Percentiles rank a stretch among this genome's conserved stretches.
These are phyloP conservation scores for Saguinus midas DNA, from an alignment of 2,113 vertebrate species.

Conservation along the genomic window DNA sequence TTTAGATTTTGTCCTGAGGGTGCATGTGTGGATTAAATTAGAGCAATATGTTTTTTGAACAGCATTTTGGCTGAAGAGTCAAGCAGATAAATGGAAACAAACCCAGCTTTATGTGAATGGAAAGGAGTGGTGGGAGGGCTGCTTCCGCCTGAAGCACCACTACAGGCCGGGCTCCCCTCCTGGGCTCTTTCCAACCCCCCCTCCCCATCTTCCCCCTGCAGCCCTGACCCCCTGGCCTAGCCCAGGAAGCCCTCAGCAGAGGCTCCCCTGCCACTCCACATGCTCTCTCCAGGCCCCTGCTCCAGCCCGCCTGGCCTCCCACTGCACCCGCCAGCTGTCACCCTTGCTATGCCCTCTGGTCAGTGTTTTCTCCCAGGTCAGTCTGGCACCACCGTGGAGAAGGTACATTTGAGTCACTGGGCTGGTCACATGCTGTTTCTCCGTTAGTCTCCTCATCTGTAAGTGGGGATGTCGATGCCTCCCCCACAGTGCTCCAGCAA, in stretches of 20 bases:
- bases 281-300: not conserved
- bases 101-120: conserved; percentile 72
- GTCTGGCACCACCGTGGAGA: not conserved
- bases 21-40: conserved; percentile 72
- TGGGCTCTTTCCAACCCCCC: not conserved
- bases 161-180: not conserved
- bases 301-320: not conserved
- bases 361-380: not conserved
- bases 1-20: not conserved
- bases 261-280: not conserved
- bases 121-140: not conserved
- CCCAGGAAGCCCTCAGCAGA: not conserved
- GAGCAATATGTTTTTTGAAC: conserved; percentile 75
- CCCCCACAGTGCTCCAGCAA: not conserved
- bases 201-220: not conserved
- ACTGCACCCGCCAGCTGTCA: not conserved
- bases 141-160: conserved; percentile 8
- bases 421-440: not conserved
- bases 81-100: conserved; percentile 77
- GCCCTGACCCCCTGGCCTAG: not conserved
- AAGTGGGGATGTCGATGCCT: not conserved
- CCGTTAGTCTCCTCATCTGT: not conserved
- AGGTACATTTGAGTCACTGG: not conserved
- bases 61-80: conserved; percentile 70
- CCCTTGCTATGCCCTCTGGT: not conserved